Evolutionary conservation across 2,113 vertebrate genomes (phyloP).

Genomic region (Chionis minor): DNA sequence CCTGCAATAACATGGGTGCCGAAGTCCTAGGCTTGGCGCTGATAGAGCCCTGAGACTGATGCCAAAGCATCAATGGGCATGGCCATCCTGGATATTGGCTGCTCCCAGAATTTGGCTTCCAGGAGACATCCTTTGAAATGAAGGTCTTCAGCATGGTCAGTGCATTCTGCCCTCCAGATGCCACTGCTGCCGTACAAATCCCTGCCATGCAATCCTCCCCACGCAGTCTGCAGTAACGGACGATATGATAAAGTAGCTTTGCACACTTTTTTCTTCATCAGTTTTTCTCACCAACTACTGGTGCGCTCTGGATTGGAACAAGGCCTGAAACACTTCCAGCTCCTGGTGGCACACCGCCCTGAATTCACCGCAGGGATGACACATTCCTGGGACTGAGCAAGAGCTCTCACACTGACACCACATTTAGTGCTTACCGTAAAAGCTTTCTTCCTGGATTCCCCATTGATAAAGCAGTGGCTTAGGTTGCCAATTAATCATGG

Average conservation of each 20-base stretch:
- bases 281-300: not conserved
- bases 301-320: not conserved
- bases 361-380: not conserved
- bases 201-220: fast-evolving
- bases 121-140: not conserved
- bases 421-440: not conserved
- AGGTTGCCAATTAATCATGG: fast-evolving
- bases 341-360: not conserved
- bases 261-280: fast-evolving
- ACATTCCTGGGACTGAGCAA: not conserved
- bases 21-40: not conserved
- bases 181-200: not conserved
- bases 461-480: not conserved
- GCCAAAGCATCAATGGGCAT: not conserved
- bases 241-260: not conserved
- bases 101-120: not conserved
- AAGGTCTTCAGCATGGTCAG: not conserved
- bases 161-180: not conserved
- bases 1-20: not conserved
- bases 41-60: too few relatives aligned
- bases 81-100: fast-evolving
- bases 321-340: not conserved
- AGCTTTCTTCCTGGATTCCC: not conserved
- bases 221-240: fast-evolving
- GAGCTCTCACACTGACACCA: not conserved